Base-by-base conservation (phyloP, 1,140 invertebrate species). In the Musca domestica region DNA sequence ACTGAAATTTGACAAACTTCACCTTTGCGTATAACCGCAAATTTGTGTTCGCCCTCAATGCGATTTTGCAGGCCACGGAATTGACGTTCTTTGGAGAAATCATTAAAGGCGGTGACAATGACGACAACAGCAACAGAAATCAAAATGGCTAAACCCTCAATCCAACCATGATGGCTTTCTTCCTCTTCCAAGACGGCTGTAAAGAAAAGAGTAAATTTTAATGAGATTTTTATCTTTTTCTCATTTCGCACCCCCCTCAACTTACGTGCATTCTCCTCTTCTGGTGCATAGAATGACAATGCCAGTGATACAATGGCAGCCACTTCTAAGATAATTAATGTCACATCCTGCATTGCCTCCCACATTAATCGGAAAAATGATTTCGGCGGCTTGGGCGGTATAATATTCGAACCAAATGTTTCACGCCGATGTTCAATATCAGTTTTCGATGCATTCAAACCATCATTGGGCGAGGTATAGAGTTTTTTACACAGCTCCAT, bases 281-380 rank as follows among this genome's bases (percentile, higher is more conserved):
- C 82, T 77, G 94, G 93, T 83, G 92, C 88, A 86, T 95, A 95
- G 86, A 96, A 94, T 83, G 94, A 95, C 83, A 98, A 88, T 82
- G 90, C 93, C 85, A 98, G 89, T 72, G 95, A 98, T 79, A 98
- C 92, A 80, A 96, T 86, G 72, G 95, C 95, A 74, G 95, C 94
- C 83, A 96, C 90, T 87, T 95, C 91, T 81, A 95, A 87, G 85
- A 99, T 99, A 83, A 99, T 98, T 77, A 99, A 91, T 68, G 97
- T 99, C 73, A 98, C 93, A 87, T 99, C 97, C 86, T 99, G 97
- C 82, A 99, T 87, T 70, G 98, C 98, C 87, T 99, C 98, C 95
- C 96, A 99, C 75, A 99, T 95, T 85, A 99, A 87, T 76, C 92
- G 93, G 78, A 98, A 87, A 89, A 99, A 99, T 72, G 95, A 96